phyloP scores from a whole-genome alignment of 2,888 invertebrate species.

The Caenorhabditis macrosperma region DNA sequence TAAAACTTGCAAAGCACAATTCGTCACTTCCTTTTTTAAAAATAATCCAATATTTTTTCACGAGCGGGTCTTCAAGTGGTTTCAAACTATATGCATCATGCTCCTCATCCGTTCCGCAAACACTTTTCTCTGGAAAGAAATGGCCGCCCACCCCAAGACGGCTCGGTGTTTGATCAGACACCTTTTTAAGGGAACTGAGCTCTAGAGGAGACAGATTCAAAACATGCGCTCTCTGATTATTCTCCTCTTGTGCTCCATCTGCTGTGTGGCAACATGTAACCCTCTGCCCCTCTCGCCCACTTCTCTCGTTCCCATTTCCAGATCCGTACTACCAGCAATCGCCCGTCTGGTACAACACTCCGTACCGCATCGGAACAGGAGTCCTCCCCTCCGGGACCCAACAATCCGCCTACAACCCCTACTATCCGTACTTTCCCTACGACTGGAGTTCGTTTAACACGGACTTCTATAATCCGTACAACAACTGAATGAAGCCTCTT shows the following conservation, averaged over 20 bases:
- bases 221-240: constrained; percentile 32
- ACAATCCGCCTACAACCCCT: constrained; percentile 10
- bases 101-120: constrained; percentile 40
- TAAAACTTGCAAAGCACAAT: too few relatives aligned
- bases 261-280: neutral
- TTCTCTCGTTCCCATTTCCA: neutral
- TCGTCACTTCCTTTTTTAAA: constrained; percentile 42
- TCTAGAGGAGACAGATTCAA: constrained; percentile 6
- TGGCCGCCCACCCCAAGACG: constrained; percentile 2
- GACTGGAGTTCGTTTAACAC: constrained; percentile 32
- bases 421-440: constrained; percentile 26
- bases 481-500: constrained; percentile 38
- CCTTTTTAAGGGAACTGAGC: constrained; percentile 14
- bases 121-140: constrained; percentile 23
- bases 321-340: constrained; percentile 36
- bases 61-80: constrained; percentile 41
- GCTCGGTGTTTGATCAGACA: constrained; percentile 31
- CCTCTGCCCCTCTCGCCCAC: neutral
- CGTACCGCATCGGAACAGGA: constrained; percentile 34
- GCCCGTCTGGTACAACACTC: neutral
- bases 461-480: constrained; percentile 45
- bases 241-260: neutral
- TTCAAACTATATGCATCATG: constrained; percentile 51
- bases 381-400: constrained; percentile 14
- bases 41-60: constrained; percentile 34